Evolutionary conservation across 2,113 vertebrate species (phyloP).

Genomic region (Lagopus leucura): DNA sequence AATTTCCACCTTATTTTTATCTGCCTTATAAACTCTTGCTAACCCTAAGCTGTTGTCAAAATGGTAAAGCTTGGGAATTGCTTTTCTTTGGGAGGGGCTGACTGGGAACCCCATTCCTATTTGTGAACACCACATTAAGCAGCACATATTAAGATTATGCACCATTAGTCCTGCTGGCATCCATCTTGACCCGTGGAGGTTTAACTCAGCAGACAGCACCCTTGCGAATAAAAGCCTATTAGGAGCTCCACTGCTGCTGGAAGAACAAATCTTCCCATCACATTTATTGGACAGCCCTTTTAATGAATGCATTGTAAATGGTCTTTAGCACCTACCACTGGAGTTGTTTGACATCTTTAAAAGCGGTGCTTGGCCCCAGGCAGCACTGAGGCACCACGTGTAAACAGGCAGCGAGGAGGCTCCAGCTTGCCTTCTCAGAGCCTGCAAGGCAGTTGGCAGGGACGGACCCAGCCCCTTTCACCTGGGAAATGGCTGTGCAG

Average conservation of each 20-base stretch:
- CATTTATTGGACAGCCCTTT: not conserved
- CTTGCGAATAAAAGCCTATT: not conserved
- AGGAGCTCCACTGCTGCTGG: not conserved
- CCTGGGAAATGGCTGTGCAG: not conserved
- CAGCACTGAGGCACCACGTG: rapidly evolving
- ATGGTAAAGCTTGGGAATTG: not conserved
- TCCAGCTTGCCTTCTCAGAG: not conserved
- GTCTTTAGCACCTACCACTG: not conserved
- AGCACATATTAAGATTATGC: rapidly evolving
- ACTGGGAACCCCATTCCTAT: no score
- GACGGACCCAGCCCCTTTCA: not conserved
- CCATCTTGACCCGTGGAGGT: not conserved
- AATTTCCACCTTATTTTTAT: not conserved
- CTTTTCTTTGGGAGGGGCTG: not conserved
- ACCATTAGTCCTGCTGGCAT: not conserved
- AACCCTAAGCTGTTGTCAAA: not conserved
- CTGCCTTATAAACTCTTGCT: not conserved
- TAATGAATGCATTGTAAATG: not conserved
- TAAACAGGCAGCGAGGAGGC: rapidly evolving
- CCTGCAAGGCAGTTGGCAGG: not conserved
- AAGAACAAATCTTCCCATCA: not conserved
- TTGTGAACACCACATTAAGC: not conserved
- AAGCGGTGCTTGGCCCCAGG: not conserved
- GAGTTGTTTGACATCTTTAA: not conserved
- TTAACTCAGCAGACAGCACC: not conserved